Conservation (phyloP, 2,888 invertebrate species). For the Athalia cordata region DNA sequence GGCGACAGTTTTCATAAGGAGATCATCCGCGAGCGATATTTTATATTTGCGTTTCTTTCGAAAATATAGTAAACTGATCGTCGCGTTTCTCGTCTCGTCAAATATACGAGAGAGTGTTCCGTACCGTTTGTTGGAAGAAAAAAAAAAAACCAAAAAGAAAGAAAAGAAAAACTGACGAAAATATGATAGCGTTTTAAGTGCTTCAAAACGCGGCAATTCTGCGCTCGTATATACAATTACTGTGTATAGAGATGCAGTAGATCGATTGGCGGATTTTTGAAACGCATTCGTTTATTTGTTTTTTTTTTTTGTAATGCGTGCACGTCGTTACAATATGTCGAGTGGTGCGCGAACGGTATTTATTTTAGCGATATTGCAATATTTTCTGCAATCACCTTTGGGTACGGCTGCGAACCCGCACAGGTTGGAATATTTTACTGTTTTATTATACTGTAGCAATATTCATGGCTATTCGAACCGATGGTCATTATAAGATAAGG, state of each 20-base stretch:
- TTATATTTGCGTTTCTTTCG: neutral
- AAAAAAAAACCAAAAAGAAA: neutral
- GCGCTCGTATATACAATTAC: neutral
- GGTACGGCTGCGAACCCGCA: constrained; percentile 10
- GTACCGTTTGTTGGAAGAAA: no score
- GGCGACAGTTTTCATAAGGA: constrained; percentile 32
- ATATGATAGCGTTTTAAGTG: constrained; percentile 12
- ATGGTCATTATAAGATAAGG: no score
- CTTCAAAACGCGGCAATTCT: neutral
- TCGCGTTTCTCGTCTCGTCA: no score
- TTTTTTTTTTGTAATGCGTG: constrained; percentile 6
- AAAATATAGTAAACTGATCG: no score
- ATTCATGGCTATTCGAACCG: neutral
- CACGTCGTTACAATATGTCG: constrained; percentile 18
- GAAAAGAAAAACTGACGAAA: neutral
- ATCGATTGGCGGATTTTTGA: constrained; percentile 15
- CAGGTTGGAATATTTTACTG: constrained; percentile 10
- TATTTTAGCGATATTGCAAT: neutral
- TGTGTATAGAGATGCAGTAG: neutral
- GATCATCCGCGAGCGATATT: constrained; percentile 20
- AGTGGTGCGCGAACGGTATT: constrained; percentile 11
- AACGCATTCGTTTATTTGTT: neutral
- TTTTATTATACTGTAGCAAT: neutral
- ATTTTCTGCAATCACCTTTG: constrained; percentile 11
- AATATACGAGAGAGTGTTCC: no score